These are phyloP conservation scores for Drosophila cardini DNA, from an alignment of 1,140 invertebrate species.

Conservation along the genomic window DNA sequence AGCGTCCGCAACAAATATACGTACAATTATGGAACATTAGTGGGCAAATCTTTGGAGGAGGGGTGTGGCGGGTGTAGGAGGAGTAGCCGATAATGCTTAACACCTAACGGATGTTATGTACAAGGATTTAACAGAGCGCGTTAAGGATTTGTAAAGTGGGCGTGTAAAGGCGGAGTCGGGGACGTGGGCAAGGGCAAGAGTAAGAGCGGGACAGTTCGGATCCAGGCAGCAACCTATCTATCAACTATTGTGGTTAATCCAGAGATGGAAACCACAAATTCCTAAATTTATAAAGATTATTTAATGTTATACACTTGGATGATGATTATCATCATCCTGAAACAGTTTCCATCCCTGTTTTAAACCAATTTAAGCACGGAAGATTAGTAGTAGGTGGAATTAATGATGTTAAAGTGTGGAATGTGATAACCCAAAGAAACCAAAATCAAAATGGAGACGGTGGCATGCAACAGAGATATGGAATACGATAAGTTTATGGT, in stretches of 20 bases:
- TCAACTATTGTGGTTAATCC: constrained; percentile 22
- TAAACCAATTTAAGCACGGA: constrained; percentile 10
- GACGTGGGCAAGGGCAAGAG: background rate
- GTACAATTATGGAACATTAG: constrained; percentile 80
- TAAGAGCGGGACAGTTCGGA: background rate
- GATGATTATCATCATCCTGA: background rate
- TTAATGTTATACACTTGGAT: constrained; percentile 5
- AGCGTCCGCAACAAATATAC: constrained; percentile 63
- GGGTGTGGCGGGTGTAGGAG: background rate
- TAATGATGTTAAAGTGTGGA: constrained; percentile 18
- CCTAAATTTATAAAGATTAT: background rate
- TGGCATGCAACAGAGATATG: constrained; percentile 65
- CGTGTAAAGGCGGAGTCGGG: background rate
- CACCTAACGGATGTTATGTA: constrained; percentile 68
- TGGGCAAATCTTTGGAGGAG: constrained; percentile 51
- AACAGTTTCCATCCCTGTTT: constrained; percentile 51
- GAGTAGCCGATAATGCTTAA: constrained; percentile 32
- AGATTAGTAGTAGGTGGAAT: constrained; percentile 41
- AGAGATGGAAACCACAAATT: constrained; percentile 50
- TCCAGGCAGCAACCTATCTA: constrained; percentile 14
- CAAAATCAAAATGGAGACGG: constrained; percentile 23
- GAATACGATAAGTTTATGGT: background rate
- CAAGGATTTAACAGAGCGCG: constrained; percentile 34
- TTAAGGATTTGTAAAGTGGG: background rate
- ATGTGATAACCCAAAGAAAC: constrained; percentile 12